Evolutionary conservation across 2,888 invertebrate species (phyloP), one percentile per base, ranked within the genome.

Genomic region (Nomada ferruginata): DNA sequence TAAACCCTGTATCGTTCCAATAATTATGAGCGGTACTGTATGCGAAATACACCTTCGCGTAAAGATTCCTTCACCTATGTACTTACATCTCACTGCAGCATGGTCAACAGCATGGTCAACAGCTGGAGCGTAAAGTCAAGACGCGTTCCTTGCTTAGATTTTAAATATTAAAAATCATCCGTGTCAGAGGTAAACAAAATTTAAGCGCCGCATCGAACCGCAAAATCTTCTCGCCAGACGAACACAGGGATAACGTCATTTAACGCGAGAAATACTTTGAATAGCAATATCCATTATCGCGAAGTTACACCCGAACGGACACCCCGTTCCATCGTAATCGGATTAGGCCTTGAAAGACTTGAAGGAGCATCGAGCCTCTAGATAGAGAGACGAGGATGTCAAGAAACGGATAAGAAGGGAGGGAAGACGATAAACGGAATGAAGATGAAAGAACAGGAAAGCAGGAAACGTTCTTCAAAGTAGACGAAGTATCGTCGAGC

Each of bases 271-370:
- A 89, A 89, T 87, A 89, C 89, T 89, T 88, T 88, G 89, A 91
- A 91, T 91, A 86, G 91, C 89, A 87, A 90, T 92, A 90, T 88
- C 89, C 89, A 92, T 92, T 91, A 91, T 90, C 91, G 89, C 86
- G 84, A 84, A 89, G 89, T 91, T 90, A 91, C 89, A 89, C 86
- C 86, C 87, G 89, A 90, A 90, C 85, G 89, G 89, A 89, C 89
- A 88, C 85, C 87, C 86, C 89, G 87, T 89, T 89, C 88, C 87
- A 87, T 76, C 87, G 84, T 90, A 91, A 91, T 91, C 89, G 91
- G 90, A 91, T 91, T 91, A 91, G 87, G 86, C 79, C 76, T 78
- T 55, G 65, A 59, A 70, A 75, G 84, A 71, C 36, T n/a, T n/a
- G n/a, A n/a, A 70, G 60, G 64, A 68, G 29, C 53, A 20, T 55